A percentile compares a stretch with the other conserved stretches of the same genome.
phyloP scores from a whole-genome alignment of 2,888 invertebrate genomes.

The Synanthedon myopaeformis region DNA sequence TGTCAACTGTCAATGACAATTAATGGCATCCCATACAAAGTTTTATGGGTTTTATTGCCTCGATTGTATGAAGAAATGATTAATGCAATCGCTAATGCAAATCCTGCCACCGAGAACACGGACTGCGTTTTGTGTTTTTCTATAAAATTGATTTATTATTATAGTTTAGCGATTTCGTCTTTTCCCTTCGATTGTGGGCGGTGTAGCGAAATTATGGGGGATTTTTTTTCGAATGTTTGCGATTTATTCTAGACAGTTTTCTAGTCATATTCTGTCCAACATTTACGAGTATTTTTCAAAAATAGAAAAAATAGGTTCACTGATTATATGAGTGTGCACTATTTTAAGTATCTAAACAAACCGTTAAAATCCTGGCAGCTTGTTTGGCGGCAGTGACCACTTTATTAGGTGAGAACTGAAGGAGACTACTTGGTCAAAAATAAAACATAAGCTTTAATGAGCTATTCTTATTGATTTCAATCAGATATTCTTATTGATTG shows the following conservation, averaged over 20 bases:
- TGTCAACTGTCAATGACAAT: slow-evolving; percentile 68
- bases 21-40: slow-evolving; percentile 62
- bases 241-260: slow-evolving; percentile 4
- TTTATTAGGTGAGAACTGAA: too few species aligned
- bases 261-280: too few species aligned
- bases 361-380: too few species aligned
- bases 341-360: too few species aligned
- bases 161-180: slow-evolving; percentile 32
- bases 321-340: too few species aligned
- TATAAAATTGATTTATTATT: slow-evolving; percentile 60
- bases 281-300: too few species aligned
- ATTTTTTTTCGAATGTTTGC: not conserved
- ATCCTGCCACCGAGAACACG: slow-evolving; percentile 52
- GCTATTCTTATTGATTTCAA: too few species aligned
- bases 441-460: too few species aligned
- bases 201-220: slow-evolving; percentile 1
- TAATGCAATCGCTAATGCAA: slow-evolving; percentile 69
- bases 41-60: slow-evolving; percentile 63
- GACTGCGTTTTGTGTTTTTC: slow-evolving; percentile 42
- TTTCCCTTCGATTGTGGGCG: slow-evolving; percentile 15
- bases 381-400: too few species aligned
- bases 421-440: too few species aligned
- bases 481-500: too few species aligned
- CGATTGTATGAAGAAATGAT: slow-evolving; percentile 60
- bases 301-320: too few species aligned